phyloP scores from a whole-genome alignment of 1,140 invertebrate species.

The Aradophagus sp. region DNA sequence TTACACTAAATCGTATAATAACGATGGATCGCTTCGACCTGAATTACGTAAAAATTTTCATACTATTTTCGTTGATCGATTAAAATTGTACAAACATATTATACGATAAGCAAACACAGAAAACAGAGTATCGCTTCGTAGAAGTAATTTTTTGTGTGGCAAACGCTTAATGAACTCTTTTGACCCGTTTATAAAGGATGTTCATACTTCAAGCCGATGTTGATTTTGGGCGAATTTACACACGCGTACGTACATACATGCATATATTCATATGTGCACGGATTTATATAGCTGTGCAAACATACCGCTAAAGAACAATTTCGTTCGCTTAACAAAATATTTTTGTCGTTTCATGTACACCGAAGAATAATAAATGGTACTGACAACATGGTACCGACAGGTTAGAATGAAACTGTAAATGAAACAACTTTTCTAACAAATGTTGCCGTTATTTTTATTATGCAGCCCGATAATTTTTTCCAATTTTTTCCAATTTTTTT shows the following conservation, averaged over 20 bases:
- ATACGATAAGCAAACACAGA: background rate
- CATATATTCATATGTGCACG: conserved; percentile 16
- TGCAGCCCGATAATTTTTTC: too few relatives aligned
- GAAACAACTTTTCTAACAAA: too few relatives aligned
- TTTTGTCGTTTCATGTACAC: conserved; percentile 22
- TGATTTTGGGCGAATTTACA: conserved; percentile 27
- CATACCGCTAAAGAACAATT: background rate
- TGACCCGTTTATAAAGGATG: conserved; percentile 21
- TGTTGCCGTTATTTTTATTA: too few relatives aligned
- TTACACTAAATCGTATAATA: too few relatives aligned
- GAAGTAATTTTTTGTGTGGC: conserved; percentile 1
- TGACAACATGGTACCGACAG: conserved; percentile 5
- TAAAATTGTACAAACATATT: background rate
- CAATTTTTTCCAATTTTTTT: too few relatives aligned
- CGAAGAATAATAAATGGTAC: conserved; percentile 4
- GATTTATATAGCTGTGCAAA: conserved; percentile 12
- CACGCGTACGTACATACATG: conserved; percentile 7
- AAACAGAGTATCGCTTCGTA: background rate
- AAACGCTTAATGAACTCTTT: conserved; percentile 23
- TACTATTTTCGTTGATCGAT: background rate
- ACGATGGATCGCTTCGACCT: too few relatives aligned
- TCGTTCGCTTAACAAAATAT: conserved; percentile 27
- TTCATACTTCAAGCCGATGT: conserved; percentile 13
- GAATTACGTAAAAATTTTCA: background rate
- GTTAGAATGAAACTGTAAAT: background rate